These are phyloP conservation scores for Stramonita haemastoma DNA, from an alignment of 2,888 invertebrate genomes.

Conservation along the genomic window DNA sequence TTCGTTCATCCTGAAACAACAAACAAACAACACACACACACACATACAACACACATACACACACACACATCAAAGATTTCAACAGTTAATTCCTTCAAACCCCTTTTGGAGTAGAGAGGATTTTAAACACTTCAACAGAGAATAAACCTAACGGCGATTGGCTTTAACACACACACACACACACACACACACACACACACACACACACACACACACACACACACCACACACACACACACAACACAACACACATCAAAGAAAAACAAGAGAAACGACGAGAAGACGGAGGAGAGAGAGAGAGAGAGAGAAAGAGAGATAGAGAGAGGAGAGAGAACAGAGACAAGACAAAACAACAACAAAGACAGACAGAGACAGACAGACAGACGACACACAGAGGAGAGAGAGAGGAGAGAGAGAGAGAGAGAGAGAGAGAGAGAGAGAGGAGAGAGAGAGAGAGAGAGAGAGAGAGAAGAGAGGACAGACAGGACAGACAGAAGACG, in stretches of 20 bases:
- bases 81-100: too few species aligned
- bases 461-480: neutral
- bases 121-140: too few species aligned
- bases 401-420: neutral
- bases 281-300: neutral
- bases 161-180: too few species aligned
- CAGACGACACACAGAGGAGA: neutral
- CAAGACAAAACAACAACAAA: too few species aligned
- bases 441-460: neutral
- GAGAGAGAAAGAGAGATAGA: neutral
- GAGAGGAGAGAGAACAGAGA: neutral
- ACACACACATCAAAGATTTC: neutral
- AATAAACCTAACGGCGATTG: too few species aligned
- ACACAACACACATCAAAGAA: neutral
- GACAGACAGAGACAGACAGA: neutral
- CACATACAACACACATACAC: too few species aligned
- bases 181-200: too few species aligned
- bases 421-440: too few species aligned
- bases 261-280: neutral
- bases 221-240: too few species aligned
- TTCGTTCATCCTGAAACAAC: conserved; percentile 78
- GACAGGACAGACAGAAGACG: neutral
- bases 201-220: too few species aligned
- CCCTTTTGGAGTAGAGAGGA: too few species aligned
- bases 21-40: neutral